Evolutionary conservation across 2,113 vertebrate genomes (phyloP).

Genomic region (Centropus bengalensis): DNA sequence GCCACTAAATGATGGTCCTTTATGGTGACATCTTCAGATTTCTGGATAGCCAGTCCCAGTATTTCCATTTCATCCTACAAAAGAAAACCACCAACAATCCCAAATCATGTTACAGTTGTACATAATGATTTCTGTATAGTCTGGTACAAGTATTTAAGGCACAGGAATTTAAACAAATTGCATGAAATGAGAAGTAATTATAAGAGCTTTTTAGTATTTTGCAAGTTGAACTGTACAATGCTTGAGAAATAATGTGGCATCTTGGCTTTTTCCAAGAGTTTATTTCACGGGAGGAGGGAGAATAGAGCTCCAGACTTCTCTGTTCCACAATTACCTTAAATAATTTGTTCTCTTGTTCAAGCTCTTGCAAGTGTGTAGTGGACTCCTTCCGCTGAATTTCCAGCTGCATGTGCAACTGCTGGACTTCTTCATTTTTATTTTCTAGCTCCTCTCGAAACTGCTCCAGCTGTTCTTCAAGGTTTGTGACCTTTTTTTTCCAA

Average conservation of each 20-base stretch:
- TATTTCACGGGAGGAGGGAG: neutral
- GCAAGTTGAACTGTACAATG: neutral
- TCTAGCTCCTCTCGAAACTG: slow-evolving; percentile 97
- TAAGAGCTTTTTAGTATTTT: neutral
- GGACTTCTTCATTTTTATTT: slow-evolving; percentile 97
- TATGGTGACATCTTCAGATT: slow-evolving; percentile 59
- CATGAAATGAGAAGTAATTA: neutral
- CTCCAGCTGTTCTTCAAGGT: slow-evolving; percentile 97
- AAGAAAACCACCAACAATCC: neutral
- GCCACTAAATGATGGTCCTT: slow-evolving; percentile 80
- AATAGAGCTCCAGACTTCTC: neutral
- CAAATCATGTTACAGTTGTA: neutral
- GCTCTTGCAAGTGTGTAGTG: slow-evolving; percentile 85
- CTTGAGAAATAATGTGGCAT: neutral
- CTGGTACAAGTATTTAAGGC: neutral
- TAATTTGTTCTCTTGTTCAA: slow-evolving; percentile 86
- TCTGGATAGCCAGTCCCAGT: slow-evolving; percentile 67
- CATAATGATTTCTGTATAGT: neutral
- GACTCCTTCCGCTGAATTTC: slow-evolving; percentile 96
- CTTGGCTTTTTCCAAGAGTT: neutral
- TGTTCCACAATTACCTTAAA: slow-evolving; percentile 81
- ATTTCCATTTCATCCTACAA: slow-evolving; percentile 78
- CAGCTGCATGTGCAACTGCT: slow-evolving; percentile 97
- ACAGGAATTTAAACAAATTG: neutral
- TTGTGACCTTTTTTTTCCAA: slow-evolving; percentile 83